Conservation (phyloP, 2,888 invertebrate species). For the Athripsodes cinereus region DNA sequence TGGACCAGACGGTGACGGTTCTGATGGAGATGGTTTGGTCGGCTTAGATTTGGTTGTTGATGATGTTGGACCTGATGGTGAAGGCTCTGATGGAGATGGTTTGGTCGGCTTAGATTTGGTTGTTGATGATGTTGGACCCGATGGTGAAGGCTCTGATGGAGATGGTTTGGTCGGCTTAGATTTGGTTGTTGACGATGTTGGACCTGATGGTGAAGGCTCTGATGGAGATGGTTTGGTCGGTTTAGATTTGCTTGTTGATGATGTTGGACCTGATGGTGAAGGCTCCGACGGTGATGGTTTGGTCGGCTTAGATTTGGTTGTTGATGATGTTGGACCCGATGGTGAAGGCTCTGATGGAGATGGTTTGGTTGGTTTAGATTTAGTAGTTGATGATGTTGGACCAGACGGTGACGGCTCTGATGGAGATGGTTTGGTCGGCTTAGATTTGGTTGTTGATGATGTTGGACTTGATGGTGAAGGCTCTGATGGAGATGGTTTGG, state of each 20-base stretch:
- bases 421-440: neutral
- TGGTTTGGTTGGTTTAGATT: neutral
- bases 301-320: neutral
- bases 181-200: neutral
- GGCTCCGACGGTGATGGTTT: slow-evolving; percentile 29
- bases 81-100: neutral
- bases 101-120: too few species aligned
- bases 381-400: neutral
- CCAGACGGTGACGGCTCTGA: slow-evolving; percentile 15
- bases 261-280: slow-evolving; percentile 27
- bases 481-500: slow-evolving; percentile 5
- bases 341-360: neutral
- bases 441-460: neutral
- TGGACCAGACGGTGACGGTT: neutral
- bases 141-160: too few species aligned
- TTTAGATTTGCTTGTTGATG: slow-evolving; percentile 9
- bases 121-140: neutral
- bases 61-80: neutral
- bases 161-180: neutral
- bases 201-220: neutral
- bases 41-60: neutral
- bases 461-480: neutral
- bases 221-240: neutral
- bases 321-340: neutral
- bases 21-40: neutral